These are phyloP conservation scores for Acleris emargana DNA, from an alignment of 2,888 invertebrate genomes.

Conservation along the genomic window DNA sequence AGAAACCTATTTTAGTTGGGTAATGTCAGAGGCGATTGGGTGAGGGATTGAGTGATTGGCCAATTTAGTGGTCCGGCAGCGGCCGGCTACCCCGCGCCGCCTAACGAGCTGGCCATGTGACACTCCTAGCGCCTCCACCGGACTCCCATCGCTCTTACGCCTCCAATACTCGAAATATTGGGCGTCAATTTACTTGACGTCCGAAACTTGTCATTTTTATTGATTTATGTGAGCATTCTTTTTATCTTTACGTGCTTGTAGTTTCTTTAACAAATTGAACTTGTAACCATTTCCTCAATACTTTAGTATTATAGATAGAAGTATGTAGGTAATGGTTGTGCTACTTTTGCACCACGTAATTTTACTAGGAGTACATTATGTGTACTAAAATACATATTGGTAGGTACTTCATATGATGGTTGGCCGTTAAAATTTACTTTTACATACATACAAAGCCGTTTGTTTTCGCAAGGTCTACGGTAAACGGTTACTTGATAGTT, in stretches of 20 bases:
- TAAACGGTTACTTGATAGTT: too few species aligned
- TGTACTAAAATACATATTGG: too few species aligned
- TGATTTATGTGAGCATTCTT: background rate
- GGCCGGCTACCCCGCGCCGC: slow-evolving; percentile 56
- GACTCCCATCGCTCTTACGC: slow-evolving; percentile 9
- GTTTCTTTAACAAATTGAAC: background rate
- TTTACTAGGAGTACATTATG: too few species aligned
- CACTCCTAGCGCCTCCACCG: slow-evolving; percentile 39
- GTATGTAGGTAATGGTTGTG: too few species aligned
- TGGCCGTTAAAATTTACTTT: too few species aligned
- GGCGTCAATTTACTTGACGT: slow-evolving; percentile 47
- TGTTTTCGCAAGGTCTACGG: too few species aligned
- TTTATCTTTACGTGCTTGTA: background rate
- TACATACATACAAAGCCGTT: too few species aligned
- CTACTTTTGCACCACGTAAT: too few species aligned
- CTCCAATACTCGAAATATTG: slow-evolving; percentile 44
- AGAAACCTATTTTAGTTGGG: slow-evolving; percentile 24
- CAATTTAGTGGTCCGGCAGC: slow-evolving; percentile 41
- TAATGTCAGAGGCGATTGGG: slow-evolving; percentile 37
- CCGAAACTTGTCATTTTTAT: slow-evolving; percentile 4
- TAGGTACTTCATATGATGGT: too few species aligned
- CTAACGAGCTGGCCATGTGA: slow-evolving; percentile 67
- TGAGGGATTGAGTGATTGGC: slow-evolving; percentile 43
- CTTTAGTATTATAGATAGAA: too few species aligned
- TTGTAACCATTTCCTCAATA: too few species aligned